Evolutionary conservation across 2,797 vertebrate genomes (phyloP), one percentile per base, ranked within the genome.

Genomic region (Xerus rutilus): DNA sequence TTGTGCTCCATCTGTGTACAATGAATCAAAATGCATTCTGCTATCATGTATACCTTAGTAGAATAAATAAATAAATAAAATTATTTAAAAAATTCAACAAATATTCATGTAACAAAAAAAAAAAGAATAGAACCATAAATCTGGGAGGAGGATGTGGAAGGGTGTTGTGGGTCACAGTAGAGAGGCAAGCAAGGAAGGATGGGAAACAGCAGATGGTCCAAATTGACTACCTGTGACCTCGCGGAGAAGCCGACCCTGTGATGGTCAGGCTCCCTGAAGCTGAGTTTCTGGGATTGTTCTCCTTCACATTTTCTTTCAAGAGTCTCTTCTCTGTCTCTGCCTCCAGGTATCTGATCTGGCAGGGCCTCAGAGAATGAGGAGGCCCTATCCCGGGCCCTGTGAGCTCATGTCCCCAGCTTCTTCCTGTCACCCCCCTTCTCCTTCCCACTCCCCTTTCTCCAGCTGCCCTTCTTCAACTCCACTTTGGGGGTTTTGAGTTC

Each of bases 401-500:
- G 90, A 78, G 67, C 62, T 54, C 91, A 11, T 12, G 6, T 7
- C 23, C 35, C 52, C 82, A 92, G 28, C 21, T 35, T 47, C 79
- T 84, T n/a, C 65, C 64, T 59, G 54, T 17, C 32, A 67, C 0
- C 7, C 23, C 23, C 43, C 35, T 4, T 15, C 72, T 32, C 81
- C 4, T 14, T 30, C 10, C 1, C 15, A 12, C 72, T 52, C 3
- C 32, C 30, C 57, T 57, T n/a, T 72, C 57, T 76, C 67, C 57
- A 47, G 1, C 32, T 82, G 72, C 15, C 64, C 70, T 52, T 85
- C 78, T 32, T 78, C 30, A 52, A 82, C 39, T 90, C 45, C 78
- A 45, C 81, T 87, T 82, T 78, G 45, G 52, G 67, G 69, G 65
- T 89, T 96, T 94, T 85, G 28, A 62, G 92, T 97, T 95, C 62